phyloP scores from a whole-genome alignment of 2,797 vertebrate genomes.

The Poliocrania exsul region DNA sequence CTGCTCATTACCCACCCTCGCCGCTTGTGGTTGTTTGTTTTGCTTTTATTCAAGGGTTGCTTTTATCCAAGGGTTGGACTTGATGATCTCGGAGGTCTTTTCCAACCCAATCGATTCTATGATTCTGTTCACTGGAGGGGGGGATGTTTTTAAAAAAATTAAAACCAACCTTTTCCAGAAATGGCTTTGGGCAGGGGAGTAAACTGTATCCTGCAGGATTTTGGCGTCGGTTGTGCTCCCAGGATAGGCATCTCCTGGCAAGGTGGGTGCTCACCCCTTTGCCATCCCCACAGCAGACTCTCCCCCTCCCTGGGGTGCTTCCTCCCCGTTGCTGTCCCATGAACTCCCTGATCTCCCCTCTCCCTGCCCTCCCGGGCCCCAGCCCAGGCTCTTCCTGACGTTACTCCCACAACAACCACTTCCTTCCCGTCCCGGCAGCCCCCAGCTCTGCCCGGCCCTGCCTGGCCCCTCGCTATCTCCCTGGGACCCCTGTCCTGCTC shows the following conservation, averaged over 20 bases:
- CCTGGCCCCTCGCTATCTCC: neutral
- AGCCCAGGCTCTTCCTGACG: slow-evolving; percentile 41
- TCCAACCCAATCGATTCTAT: no score
- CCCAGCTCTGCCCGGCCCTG: neutral
- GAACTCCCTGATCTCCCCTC: neutral
- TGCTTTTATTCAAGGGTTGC: neutral
- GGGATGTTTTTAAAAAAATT: neutral
- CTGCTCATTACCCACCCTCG: neutral
- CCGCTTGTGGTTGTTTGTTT: slow-evolving; percentile 15
- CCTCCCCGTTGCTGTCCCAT: neutral
- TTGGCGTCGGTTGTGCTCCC: rapidly evolving
- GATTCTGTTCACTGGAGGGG: neutral
- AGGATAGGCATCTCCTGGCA: neutral
- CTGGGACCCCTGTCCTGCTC: neutral
- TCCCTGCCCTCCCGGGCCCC: neutral
- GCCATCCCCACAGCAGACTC: rapidly evolving
- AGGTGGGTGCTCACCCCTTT: neutral
- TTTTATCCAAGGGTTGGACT: no score
- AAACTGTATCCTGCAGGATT: neutral
- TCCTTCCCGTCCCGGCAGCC: neutral
- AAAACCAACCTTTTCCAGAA: neutral
- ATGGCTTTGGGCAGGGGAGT: neutral
- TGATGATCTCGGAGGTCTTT: no score
- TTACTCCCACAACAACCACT: slow-evolving; percentile 45
- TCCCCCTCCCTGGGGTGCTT: neutral